These are phyloP conservation scores for Limonius californicus DNA, from an alignment of 1,140 invertebrate species.

Conservation along the genomic window DNA sequence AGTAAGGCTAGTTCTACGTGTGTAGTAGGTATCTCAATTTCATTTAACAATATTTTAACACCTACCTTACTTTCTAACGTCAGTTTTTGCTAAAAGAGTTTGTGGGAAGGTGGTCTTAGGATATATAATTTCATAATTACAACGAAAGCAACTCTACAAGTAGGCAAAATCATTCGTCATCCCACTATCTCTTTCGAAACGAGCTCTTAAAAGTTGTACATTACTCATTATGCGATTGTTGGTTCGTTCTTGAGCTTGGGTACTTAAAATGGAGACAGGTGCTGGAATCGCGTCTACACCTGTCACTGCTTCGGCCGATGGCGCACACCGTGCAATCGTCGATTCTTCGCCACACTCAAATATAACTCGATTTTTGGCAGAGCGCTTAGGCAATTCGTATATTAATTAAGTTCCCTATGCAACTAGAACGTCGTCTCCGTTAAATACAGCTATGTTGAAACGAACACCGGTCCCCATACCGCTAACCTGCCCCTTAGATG, in stretches of 20 bases:
- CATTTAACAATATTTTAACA: too few species aligned
- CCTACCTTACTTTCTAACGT: too few species aligned
- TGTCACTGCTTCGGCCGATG: constrained; percentile 1
- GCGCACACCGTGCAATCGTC: constrained; percentile 1
- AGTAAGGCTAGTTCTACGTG: too few species aligned
- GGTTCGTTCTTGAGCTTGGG: neutral
- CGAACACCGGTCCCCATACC: neutral
- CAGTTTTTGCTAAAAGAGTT: too few species aligned
- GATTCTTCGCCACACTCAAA: neutral
- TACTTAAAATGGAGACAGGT: neutral
- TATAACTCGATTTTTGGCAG: constrained; percentile 5
- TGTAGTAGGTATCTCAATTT: too few species aligned
- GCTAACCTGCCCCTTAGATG: neutral
- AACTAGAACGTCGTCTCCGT: neutral
- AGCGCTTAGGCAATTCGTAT: neutral
- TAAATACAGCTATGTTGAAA: neutral
- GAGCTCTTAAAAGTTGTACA: neutral
- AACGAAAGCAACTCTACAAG: too few species aligned
- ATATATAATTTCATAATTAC: too few species aligned
- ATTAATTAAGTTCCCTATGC: neutral
- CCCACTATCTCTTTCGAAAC: too few species aligned
- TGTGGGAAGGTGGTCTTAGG: too few species aligned
- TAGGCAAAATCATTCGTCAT: too few species aligned
- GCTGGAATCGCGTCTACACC: constrained; percentile 5
- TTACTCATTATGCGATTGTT: constrained; percentile 3